Base-by-base conservation (phyloP, 2,797 vertebrate genomes). In the Sciurus carolinensis region DNA sequence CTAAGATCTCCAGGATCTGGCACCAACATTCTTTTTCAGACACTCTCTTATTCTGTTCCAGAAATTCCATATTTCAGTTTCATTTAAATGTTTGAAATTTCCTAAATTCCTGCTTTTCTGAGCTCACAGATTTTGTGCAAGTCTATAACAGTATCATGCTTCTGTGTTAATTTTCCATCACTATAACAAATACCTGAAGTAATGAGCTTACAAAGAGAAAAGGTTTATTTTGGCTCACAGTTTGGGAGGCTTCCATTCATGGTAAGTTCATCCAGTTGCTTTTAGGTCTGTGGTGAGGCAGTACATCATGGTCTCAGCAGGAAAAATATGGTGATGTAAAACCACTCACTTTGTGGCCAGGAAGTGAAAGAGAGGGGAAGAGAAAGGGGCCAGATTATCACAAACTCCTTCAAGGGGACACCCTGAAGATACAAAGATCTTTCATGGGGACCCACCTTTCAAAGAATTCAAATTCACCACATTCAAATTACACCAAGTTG, bases 61-160 rank as follows among this genome's bases (percentile, higher is more conserved):
- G 17, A 50, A 30, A 0, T 8, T 8, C 14, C 12, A n/a, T 28
- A 77, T 91, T 86, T 91, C 17, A 33, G 7, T 47, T 57, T 80
- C 8, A 57, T 28, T 39, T 59, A 67, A 79, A 59, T 81, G 67
- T 77, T n/a, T 14, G 59, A 67, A 57, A 73, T 77, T 8, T 86
- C 54, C 9, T n/a, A 59, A 50, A 69, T 13, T 39, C 22, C 0
- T 22, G 24, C 0, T 73, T 26, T 67, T 44, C 44, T 0, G 22
- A 20, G 36, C 22, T 83, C 42, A 26, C 8, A n/a, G 24, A 90
- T 18, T 59, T 93, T 59, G 17, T 1, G 30, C 6, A 24, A 28
- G 9, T 3, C 3, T 22, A 20, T 1, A 52, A 36, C 3, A 39
- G 5, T 30, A 26, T 52, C 5, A 8, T 1, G 1, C 2, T 72